Evolutionary conservation across 2,113 vertebrate genomes (phyloP).

Genomic region (Poicephalus meyeri): DNA sequence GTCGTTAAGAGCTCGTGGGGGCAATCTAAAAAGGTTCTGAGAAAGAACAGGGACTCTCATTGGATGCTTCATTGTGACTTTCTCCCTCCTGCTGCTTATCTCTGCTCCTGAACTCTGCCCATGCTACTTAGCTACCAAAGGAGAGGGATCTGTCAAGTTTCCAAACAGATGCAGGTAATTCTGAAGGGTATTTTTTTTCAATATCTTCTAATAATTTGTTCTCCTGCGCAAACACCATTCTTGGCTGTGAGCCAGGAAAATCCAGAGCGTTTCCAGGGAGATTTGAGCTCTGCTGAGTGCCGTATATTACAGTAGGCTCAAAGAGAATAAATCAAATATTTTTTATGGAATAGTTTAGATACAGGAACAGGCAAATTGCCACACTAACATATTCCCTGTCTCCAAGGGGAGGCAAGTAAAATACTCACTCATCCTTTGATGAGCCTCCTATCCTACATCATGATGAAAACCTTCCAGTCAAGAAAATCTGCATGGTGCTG

Average conservation of each 20-base stretch:
- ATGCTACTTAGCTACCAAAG: neutral
- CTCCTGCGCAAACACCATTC: neutral
- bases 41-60: neutral
- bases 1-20: neutral
- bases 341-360: conserved; percentile 25
- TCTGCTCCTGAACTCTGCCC: neutral
- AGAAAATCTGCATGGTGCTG: neutral
- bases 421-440: neutral
- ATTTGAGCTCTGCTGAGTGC: conserved; percentile 11
- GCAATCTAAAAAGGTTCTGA: neutral
- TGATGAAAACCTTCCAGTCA: neutral
- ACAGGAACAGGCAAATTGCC: neutral
- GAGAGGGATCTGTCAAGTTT: neutral
- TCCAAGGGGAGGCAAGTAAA: neutral
- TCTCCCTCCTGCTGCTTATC: neutral
- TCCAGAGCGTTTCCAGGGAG: conserved; percentile 41
- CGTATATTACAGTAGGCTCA: neutral
- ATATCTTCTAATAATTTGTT: neutral
- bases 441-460: neutral
- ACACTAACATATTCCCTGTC: neutral
- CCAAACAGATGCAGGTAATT: neutral
- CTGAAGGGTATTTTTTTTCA: neutral
- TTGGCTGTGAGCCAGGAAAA: conserved; percentile 24
- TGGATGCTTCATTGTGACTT: neutral
- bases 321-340: conserved; percentile 22